Evolutionary conservation across 2,888 invertebrate species (phyloP).

Genomic region (Gortyna flavago): DNA sequence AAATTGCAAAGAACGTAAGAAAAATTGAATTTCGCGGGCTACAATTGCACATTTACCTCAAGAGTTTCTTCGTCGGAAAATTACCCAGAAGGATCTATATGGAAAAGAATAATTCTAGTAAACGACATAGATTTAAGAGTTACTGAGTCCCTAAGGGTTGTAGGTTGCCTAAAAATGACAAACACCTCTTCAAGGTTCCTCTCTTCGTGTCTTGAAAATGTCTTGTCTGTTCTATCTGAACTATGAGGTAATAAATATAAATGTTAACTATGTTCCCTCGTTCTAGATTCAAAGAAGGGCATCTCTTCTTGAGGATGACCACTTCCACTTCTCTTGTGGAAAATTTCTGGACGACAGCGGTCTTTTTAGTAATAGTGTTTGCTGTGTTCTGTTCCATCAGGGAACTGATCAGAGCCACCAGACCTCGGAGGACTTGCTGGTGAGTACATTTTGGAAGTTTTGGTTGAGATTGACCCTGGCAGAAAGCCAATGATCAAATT

Average conservation of each 20-base stretch:
- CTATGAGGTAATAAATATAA: no score
- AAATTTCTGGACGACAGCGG: conserved; percentile 73
- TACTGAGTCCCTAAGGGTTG: no score
- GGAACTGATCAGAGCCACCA: conserved; percentile 67
- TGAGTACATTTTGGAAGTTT: conserved; percentile 4
- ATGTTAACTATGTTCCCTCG: background rate
- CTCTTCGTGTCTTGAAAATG: background rate
- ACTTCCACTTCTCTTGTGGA: background rate
- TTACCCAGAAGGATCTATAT: background rate
- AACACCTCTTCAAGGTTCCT: background rate
- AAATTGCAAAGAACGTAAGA: no score
- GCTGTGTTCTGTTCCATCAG: conserved; percentile 73
- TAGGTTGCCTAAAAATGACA: no score
- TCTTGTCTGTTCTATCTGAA: background rate
- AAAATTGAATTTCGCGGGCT: no score
- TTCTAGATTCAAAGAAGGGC: conserved; percentile 25
- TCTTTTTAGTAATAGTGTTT: conserved; percentile 75
- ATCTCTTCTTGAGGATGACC: conserved; percentile 2
- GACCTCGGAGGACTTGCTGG: conserved; percentile 14
- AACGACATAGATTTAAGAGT: background rate
- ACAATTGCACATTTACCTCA: background rate
- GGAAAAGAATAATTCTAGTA: background rate
- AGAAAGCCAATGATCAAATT: no score
- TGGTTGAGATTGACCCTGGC: background rate
- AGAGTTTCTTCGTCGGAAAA: background rate